Base-by-base conservation (phyloP, 2,113 vertebrate genomes). In the Oreochromis tanganicae region DNA sequence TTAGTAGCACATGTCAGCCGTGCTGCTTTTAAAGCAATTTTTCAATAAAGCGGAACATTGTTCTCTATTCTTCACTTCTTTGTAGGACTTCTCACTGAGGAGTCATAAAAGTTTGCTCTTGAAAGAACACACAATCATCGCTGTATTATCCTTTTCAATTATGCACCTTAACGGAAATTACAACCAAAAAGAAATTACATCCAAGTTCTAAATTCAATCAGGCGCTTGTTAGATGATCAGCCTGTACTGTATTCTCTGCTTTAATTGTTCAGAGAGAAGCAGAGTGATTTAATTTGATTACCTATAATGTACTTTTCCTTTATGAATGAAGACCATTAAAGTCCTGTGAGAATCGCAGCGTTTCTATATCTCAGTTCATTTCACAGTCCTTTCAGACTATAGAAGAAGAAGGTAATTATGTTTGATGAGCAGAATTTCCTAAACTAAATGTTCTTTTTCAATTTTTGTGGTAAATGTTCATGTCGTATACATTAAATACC, bases 201-300 rank as follows among this genome's bases (percentile, higher is more conserved):
- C 52, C 24, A 89, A 63, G 24, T 88, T 84, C 32, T 38, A 66
- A 88, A 92, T 88, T 86, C 55, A 87, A 88, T 89, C 84, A 84
- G 55, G n/a, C 78, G 38, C 55, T 73, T 59, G 75, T 87, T 57
- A 41, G 19, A 78, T 36, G 82, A 57, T 86, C 57, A 73, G n/a
- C 11, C 16, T 16, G 16, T n/a, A 36, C 59, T 38, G 36, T 17
- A 38, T 52, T 84, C 63, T 82, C 29, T 32, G 54, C 16, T 61
- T 48, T 87, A 84, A 79, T 81, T 84, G 32, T 78, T 88, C 27
- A 34, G 32, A 34, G 82, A 82, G 21, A 27, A 73, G 48, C 17
- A 21, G 27, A 78, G 59, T 81, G 17, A 88, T 90, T 92, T 87
- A 13, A 91, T 88, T 85, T 83, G 59, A 90, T 86, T 68, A 27